These are phyloP conservation scores for Lycaena phlaeas DNA, from an alignment of 2,888 invertebrate species.

Conservation along the genomic window DNA sequence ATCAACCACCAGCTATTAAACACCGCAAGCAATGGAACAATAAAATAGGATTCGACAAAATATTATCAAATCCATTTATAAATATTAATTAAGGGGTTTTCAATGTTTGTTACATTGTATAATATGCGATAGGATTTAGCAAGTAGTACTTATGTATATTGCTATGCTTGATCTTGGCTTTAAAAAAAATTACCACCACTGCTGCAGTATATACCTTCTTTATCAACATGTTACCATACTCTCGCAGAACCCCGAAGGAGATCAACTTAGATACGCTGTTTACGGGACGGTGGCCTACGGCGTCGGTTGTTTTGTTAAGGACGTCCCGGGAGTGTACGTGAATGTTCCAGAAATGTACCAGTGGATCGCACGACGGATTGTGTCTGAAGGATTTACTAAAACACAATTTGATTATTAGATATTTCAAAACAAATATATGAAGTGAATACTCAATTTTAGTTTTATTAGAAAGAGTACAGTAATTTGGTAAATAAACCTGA, in stretches of 20 bases:
- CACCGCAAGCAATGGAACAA: no score
- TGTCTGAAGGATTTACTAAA: background rate
- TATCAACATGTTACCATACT: background rate
- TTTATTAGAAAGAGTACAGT: background rate
- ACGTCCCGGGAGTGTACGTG: constrained; percentile 18
- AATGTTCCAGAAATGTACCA: constrained; percentile 11
- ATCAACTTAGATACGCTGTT: constrained; percentile 13
- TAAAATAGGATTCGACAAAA: no score
- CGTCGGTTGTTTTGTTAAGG: constrained; percentile 13
- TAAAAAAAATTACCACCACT: no score
- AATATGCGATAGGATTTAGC: background rate
- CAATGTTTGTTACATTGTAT: no score
- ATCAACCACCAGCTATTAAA: no score
- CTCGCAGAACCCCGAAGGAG: constrained; percentile 2
- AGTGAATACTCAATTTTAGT: background rate
- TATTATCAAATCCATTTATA: no score
- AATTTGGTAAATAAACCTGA: no score
- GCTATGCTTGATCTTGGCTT: no score
- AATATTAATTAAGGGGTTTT: no score
- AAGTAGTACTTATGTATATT: background rate
- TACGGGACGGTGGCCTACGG: constrained; percentile 23
- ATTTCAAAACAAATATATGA: background rate
- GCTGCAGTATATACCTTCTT: no score
- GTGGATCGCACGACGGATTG: constrained; percentile 8
- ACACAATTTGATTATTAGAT: background rate